phyloP scores from a whole-genome alignment of 2,113 vertebrate species.

The Manacus vitellinus region DNA sequence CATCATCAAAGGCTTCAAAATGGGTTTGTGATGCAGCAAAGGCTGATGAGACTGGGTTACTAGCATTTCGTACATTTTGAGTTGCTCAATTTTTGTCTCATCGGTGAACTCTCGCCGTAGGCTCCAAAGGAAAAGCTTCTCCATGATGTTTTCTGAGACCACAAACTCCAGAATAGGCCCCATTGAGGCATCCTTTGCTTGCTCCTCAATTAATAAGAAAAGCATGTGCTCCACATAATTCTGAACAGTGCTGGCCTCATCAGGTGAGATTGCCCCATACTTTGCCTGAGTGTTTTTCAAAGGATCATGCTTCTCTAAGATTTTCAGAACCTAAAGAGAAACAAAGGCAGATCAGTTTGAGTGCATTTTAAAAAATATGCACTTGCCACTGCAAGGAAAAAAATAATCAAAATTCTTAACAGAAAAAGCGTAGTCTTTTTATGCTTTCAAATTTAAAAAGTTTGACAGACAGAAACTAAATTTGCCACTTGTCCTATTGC shows the following conservation, averaged over 20 bases:
- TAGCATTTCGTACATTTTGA: conserved; percentile 97
- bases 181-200: conserved; percentile 88
- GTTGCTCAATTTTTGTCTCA: conserved; percentile 94
- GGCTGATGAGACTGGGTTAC: conserved; percentile 92
- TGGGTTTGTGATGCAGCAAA: conserved; percentile 93
- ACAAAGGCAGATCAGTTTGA: background rate
- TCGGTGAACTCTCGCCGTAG: conserved; percentile 92
- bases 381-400: background rate
- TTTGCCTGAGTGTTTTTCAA: conserved; percentile 82
- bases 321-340: conserved; percentile 89
- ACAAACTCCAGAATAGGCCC: conserved; percentile 98
- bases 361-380: background rate
- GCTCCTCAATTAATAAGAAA: conserved; percentile 92
- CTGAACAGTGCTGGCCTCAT: conserved; percentile 94
- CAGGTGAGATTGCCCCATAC: conserved; percentile 83
- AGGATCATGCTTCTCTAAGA: conserved; percentile 95
- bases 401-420: background rate
- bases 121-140: conserved; percentile 98
- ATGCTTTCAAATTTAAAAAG: background rate
- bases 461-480: background rate
- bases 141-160: conserved; percentile 97
- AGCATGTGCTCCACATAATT: conserved; percentile 99
- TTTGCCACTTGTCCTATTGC: background rate
- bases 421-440: background rate
- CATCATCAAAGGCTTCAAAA: conserved; percentile 96